Percentiles rank a stretch among this genome's conserved stretches.
phyloP scores from a whole-genome alignment of 2,888 invertebrate genomes.

The Trachelus stipa region DNA sequence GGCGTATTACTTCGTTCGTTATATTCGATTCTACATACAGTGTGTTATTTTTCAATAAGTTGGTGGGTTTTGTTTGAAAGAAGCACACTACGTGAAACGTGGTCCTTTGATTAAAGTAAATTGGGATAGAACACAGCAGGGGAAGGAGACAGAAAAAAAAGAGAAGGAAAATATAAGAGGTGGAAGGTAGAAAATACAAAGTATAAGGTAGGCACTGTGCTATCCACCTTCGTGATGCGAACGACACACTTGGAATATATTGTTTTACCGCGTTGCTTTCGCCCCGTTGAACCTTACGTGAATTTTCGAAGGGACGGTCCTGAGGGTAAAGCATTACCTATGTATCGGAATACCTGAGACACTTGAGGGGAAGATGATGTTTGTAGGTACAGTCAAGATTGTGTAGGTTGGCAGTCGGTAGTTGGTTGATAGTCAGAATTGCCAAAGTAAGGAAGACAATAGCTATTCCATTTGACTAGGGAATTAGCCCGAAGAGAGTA shows the following conservation, averaged over 20 bases:
- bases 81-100: background rate
- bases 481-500: too few species aligned
- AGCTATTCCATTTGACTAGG: too few species aligned
- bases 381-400: too few species aligned
- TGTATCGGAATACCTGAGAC: too few species aligned
- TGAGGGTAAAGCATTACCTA: too few species aligned
- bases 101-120: slow-evolving; percentile 17
- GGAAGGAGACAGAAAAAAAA: background rate
- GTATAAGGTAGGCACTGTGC: background rate
- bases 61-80: background rate
- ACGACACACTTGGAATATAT: slow-evolving; percentile 14
- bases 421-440: too few species aligned
- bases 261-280: background rate
- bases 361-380: too few species aligned
- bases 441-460: too few species aligned
- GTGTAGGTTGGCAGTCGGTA: too few species aligned
- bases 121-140: background rate
- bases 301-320: background rate
- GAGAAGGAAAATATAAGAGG: background rate
- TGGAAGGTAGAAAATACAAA: background rate
- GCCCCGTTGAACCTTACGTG: background rate
- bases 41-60: background rate
- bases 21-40: background rate
- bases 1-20: background rate
- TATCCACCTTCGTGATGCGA: slow-evolving; percentile 10